A percentile compares a stretch with the other conserved stretches of the same genome.
phyloP scores from a whole-genome alignment of 2,888 invertebrate genomes.

The Zygogramma bicolorata region DNA sequence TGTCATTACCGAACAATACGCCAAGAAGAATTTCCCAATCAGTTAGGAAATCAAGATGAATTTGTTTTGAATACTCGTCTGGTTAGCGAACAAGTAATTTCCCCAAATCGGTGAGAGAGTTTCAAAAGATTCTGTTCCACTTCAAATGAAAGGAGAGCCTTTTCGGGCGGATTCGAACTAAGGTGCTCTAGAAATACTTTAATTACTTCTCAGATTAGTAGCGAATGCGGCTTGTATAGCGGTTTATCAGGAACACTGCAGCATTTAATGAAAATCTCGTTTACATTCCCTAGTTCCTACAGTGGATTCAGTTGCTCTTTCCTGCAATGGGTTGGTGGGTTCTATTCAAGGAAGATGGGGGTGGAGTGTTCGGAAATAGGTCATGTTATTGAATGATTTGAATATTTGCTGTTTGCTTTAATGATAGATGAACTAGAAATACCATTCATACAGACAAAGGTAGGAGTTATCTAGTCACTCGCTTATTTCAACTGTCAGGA shows the following conservation, averaged over 20 bases:
- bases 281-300: constrained; percentile 30
- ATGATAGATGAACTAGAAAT: no score
- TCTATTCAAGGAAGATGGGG: no score
- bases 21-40: no score
- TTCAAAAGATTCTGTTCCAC: constrained; percentile 8
- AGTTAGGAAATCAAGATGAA: no score
- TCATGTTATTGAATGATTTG: no score
- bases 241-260: constrained; percentile 43
- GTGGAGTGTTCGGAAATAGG: no score
- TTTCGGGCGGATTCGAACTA: constrained; percentile 46
- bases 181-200: constrained; percentile 52
- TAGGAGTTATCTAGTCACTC: no score
- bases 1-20: no score
- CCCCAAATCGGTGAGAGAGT: background rate
- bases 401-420: no score
- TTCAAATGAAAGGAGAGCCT: constrained; percentile 6
- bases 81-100: background rate
- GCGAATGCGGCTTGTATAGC: constrained; percentile 51
- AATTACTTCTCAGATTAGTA: constrained; percentile 61
- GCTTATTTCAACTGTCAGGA: no score
- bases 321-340: no score
- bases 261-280: constrained; percentile 39
- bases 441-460: no score
- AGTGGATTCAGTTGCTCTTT: constrained; percentile 47
- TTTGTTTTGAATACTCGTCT: background rate